These are phyloP conservation scores for Echinometra lucunter DNA, from an alignment of 53 echinoderm and acorn worm species.

Conservation along the genomic window DNA sequence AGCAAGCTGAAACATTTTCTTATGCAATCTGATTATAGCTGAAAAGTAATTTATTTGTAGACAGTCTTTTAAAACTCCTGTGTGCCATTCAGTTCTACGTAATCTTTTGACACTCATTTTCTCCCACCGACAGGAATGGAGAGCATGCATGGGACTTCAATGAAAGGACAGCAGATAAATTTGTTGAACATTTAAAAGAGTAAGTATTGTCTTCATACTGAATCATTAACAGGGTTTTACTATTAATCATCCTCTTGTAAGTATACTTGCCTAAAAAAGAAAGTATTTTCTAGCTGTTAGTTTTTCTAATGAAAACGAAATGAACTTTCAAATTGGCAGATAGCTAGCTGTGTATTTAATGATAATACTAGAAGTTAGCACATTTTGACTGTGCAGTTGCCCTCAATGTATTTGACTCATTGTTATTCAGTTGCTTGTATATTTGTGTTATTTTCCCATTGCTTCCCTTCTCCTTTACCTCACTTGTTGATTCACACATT, in stretches of 20 bases:
- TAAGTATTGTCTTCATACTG: conserved; percentile 59
- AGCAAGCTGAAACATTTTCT: background rate
- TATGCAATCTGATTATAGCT: background rate
- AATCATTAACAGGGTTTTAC: background rate
- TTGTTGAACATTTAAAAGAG: conserved; percentile 92
- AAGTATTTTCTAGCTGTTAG: no score
- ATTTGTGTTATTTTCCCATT: background rate
- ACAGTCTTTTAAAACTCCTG: background rate
- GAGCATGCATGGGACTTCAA: conserved; percentile 95
- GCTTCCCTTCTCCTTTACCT: background rate
- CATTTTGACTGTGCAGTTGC: background rate
- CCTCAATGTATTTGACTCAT: background rate
- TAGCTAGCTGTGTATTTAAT: background rate
- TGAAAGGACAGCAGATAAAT: conserved; percentile 92
- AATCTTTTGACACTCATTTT: background rate
- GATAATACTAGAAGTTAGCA: background rate
- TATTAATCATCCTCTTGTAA: no score
- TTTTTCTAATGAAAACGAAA: no score
- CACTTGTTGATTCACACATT: background rate
- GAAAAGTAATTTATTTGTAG: background rate
- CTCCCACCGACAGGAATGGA: conserved; percentile 73
- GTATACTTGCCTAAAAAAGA: no score
- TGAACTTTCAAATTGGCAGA: background rate
- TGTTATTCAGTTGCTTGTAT: no score
- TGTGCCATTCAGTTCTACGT: background rate